phyloP scores from a whole-genome alignment of 92 coral and sea anemone species.

The Nematostella vectensis region DNA sequence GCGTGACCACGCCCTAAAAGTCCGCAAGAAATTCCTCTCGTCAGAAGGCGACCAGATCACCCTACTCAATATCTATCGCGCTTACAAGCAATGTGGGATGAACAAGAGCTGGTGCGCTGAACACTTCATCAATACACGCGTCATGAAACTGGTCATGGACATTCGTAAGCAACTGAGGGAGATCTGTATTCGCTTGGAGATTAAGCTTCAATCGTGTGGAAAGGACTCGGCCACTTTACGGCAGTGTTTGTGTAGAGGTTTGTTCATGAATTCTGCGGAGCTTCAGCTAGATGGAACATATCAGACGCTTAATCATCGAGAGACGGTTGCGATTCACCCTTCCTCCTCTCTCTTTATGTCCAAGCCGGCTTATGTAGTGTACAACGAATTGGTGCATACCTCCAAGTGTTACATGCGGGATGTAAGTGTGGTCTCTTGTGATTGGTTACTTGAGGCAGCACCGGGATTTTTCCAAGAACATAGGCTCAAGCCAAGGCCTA shows the following conservation, averaged over 20 bases:
- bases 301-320: constrained; percentile 67
- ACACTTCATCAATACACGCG: constrained; percentile 81
- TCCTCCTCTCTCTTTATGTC: constrained; percentile 76
- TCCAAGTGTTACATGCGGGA: constrained; percentile 97
- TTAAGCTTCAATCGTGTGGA: constrained; percentile 71
- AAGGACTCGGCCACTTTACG: constrained; percentile 72
- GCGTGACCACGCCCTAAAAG: constrained; percentile 74
- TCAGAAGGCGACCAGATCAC: constrained; percentile 96
- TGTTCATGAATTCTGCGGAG: constrained; percentile 94
- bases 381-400: constrained; percentile 84
- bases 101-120: constrained; percentile 82
- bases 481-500: constrained; percentile 62
- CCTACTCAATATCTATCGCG: constrained; percentile 84
- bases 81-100: constrained; percentile 75
- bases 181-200: constrained; percentile 54
- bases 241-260: constrained; percentile 70
- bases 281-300: constrained; percentile 87
- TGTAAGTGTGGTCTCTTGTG: constrained; percentile 71
- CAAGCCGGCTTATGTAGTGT: constrained; percentile 80
- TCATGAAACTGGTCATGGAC: constrained; percentile 77
- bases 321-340: constrained; percentile 79
- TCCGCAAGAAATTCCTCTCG: constrained; percentile 82
- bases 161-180: constrained; percentile 85
- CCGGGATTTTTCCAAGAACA: constrained; percentile 76
- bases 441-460: constrained; percentile 77